Percentiles rank a stretch among this genome's conserved stretches.
phyloP scores from a whole-genome alignment of 2,113 vertebrate species.

The Channa maculata region DNA sequence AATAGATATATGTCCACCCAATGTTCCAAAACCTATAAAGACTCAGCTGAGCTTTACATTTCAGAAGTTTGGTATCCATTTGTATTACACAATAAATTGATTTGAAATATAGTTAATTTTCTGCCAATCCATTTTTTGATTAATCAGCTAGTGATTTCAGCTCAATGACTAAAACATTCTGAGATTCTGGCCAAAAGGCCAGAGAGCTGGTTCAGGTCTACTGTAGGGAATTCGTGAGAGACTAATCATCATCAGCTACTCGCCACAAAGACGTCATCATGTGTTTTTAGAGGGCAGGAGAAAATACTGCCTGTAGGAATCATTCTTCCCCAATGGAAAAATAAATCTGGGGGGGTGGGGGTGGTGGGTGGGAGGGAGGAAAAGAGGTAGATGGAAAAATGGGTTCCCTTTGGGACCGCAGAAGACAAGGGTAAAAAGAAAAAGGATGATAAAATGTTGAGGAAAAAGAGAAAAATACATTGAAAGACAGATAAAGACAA shows the following conservation, averaged over 20 bases:
- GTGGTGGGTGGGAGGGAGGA: conserved; percentile 24
- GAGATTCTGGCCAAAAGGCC: conserved; percentile 5
- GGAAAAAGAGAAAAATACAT: not conserved
- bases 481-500: not conserved
- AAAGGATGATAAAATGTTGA: not conserved
- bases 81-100: too few species aligned
- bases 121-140: too few species aligned
- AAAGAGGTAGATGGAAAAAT: conserved; percentile 32
- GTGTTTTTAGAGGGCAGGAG: conserved; percentile 49
- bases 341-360: conserved; percentile 39
- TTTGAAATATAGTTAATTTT: too few species aligned
- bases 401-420: not conserved
- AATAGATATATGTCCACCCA: too few species aligned
- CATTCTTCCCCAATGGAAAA: conserved; percentile 43
- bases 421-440: not conserved
- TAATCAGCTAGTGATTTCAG: not conserved
- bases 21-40: too few species aligned
- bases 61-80: too few species aligned
- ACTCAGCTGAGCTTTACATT: too few species aligned
- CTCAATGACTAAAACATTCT: not conserved
- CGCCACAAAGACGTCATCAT: conserved; percentile 62
- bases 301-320: conserved; percentile 40
- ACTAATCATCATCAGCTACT: conserved; percentile 39
- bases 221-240: conserved; percentile 11
- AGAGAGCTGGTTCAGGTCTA: conserved; percentile 35